These are phyloP conservation scores for Linepithema humile DNA, from an alignment of 1,140 invertebrate species.

Conservation along the genomic window DNA sequence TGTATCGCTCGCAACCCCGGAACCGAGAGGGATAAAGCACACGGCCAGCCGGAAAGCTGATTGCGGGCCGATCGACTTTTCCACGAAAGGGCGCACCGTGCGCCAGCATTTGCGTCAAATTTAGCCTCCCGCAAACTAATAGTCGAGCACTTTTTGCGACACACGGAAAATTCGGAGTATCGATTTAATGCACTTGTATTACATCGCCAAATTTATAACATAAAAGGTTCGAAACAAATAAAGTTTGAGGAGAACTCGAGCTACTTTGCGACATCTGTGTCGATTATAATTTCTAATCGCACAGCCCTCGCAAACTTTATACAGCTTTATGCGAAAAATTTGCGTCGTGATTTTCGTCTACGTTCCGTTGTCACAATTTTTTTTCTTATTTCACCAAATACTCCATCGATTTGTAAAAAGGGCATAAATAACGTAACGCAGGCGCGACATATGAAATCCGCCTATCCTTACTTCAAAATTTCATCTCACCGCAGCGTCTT, in stretches of 20 bases:
- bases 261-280: no score
- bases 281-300: no score
- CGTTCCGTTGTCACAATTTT: not conserved
- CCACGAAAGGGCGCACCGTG: not conserved
- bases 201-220: not conserved
- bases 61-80: constrained; percentile 61
- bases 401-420: not conserved
- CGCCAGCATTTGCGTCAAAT: constrained; percentile 26
- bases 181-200: not conserved
- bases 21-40: constrained; percentile 56
- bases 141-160: not conserved
- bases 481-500: not conserved
- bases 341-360: not conserved
- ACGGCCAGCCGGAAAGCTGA: constrained; percentile 54
- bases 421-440: constrained; percentile 12
- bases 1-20: constrained; percentile 64
- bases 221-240: not conserved
- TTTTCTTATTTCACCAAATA: not conserved
- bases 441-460: constrained; percentile 14
- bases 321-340: no score
- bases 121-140: not conserved
- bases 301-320: no score
- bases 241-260: not conserved
- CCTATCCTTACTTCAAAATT: constrained; percentile 35
- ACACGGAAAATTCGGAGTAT: not conserved